Conservation (phyloP, 2,797 vertebrate genomes). For the Coreius guichenoti region DNA sequence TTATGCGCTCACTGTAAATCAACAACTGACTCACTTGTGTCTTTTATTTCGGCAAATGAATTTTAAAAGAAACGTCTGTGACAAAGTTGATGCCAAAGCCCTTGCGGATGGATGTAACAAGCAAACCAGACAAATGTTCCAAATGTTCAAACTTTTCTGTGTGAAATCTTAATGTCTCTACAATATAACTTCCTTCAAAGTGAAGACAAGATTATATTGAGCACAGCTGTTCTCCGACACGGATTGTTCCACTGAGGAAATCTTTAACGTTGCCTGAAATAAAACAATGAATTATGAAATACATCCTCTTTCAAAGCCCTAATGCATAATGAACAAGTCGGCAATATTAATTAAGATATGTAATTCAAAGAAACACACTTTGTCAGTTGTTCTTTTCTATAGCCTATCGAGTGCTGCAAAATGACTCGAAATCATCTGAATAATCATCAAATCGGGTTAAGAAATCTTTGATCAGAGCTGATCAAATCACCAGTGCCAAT, state of each 20-base stretch:
- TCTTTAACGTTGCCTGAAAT: neutral
- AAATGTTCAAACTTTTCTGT: neutral
- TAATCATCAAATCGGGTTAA: neutral
- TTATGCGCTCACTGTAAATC: neutral
- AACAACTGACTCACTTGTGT: neutral
- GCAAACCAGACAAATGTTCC: neutral
- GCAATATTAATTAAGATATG: neutral
- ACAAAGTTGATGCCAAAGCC: neutral
- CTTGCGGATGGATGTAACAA: neutral
- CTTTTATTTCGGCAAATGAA: neutral
- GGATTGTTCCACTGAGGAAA: neutral
- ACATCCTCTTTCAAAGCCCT: neutral
- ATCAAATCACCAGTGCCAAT: neutral
- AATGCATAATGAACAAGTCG: constrained; percentile 1
- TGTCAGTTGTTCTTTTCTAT: neutral
- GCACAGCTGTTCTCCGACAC: constrained; percentile 25
- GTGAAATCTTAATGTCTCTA: neutral
- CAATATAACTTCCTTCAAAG: neutral
- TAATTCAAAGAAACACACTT: neutral
- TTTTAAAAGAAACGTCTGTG: constrained; percentile 21
- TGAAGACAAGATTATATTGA: neutral
- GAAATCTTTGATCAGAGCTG: neutral
- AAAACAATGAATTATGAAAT: constrained; percentile 45
- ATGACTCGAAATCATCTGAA: neutral
- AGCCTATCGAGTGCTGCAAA: neutral